These are phyloP conservation scores for Heliconius hortense DNA, from an alignment of 2,888 invertebrate genomes.

Conservation along the genomic window DNA sequence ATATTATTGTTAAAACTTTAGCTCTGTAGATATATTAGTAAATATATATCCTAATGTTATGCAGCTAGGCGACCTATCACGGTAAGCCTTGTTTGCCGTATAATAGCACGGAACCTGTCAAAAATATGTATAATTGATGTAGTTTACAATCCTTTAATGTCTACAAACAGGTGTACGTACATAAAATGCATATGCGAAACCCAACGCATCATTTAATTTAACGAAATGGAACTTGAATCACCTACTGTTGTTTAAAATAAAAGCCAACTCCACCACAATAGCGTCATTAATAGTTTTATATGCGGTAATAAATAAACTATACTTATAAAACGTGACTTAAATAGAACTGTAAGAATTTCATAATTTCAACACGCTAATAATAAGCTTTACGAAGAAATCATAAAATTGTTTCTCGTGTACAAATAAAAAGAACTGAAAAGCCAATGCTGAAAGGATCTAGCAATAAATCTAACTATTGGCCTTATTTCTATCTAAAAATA, in stretches of 20 bases:
- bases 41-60: too few species aligned
- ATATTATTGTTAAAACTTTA: too few species aligned
- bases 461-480: neutral
- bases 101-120: neutral
- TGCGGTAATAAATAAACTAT: constrained; percentile 1
- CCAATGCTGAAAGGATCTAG: constrained; percentile 7
- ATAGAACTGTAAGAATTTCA: neutral
- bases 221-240: neutral
- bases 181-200: neutral
- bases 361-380: neutral
- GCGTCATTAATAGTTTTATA: constrained; percentile 3
- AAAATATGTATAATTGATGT: neutral
- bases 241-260: neutral
- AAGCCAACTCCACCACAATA: neutral
- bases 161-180: neutral
- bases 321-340: neutral
- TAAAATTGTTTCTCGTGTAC: neutral
- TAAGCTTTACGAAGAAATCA: neutral
- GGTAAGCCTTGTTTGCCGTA: too few species aligned
- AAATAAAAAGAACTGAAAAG: constrained; percentile 8
- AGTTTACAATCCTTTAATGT: neutral
- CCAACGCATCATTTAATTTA: too few species aligned
- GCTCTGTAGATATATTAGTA: too few species aligned
- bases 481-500: neutral
- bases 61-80: too few species aligned